A percentile compares a stretch with the other conserved stretches of the same genome.
Conservation (phyloP, 2,113 vertebrate genomes). For the Oryzias curvinotus region DNA sequence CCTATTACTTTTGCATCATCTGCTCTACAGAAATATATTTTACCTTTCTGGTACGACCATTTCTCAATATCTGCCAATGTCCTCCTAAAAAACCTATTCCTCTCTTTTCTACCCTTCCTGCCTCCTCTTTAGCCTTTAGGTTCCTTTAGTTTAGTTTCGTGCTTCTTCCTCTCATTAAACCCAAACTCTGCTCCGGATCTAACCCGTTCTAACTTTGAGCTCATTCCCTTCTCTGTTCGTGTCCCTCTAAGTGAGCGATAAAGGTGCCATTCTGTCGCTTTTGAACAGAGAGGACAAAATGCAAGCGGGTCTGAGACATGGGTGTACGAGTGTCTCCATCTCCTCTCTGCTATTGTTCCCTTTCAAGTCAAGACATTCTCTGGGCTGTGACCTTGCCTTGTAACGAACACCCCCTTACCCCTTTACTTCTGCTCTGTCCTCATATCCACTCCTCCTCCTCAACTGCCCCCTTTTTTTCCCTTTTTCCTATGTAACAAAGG, state of each 20-base stretch:
- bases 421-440: constrained; percentile 66
- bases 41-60: too few species aligned
- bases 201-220: background rate
- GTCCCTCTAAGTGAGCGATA: constrained; percentile 1
- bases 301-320: constrained; percentile 10
- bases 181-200: background rate
- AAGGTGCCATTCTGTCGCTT: constrained; percentile 18
- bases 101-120: too few species aligned
- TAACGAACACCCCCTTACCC: constrained; percentile 63
- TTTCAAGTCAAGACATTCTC: constrained; percentile 69
- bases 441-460: constrained; percentile 58
- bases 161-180: too few species aligned
- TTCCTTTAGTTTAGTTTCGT: too few species aligned
- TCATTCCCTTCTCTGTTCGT: background rate
- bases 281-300: constrained; percentile 20
- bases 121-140: too few species aligned
- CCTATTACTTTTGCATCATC: too few species aligned
- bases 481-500: constrained; percentile 62
- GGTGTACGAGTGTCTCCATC: constrained; percentile 34
- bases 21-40: too few species aligned
- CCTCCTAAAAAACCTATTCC: too few species aligned
- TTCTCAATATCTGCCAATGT: too few species aligned
- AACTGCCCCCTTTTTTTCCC: constrained; percentile 31
- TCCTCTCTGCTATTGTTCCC: constrained; percentile 58
- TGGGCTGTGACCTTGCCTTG: constrained; percentile 73